Conservation (phyloP, 1,140 invertebrate species). For the Lamellibrachia luymesi region DNA sequence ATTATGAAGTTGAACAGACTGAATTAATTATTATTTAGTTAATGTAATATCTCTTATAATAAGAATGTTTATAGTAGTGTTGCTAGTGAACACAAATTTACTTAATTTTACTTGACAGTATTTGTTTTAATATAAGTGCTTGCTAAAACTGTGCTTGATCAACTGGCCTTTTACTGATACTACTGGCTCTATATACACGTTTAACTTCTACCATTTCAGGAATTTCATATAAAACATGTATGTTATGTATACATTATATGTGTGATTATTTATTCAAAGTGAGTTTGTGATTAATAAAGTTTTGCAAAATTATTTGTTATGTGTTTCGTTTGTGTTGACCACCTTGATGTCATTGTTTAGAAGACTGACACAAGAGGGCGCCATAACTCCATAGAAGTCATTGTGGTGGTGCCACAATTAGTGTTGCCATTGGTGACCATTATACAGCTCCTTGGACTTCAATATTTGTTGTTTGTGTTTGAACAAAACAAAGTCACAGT, state of each 20-base stretch:
- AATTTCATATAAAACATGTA: neutral
- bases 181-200: too few species aligned
- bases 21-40: neutral
- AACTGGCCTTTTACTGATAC: too few species aligned
- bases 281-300: conserved; percentile 8
- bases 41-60: neutral
- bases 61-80: neutral
- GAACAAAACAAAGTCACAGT: too few species aligned
- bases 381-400: too few species aligned
- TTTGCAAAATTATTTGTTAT: too few species aligned
- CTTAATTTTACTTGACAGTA: neutral
- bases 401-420: too few species aligned
- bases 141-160: neutral
- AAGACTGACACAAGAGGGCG: too few species aligned
- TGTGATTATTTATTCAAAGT: neutral
- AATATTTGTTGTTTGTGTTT: too few species aligned
- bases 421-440: too few species aligned
- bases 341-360: too few species aligned
- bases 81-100: neutral
- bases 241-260: neutral
- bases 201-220: neutral
- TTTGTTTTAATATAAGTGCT: neutral
- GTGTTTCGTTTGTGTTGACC: neutral
- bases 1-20: neutral
- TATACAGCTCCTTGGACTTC: too few species aligned